Evolutionary conservation across 2,113 vertebrate genomes (phyloP).

Genomic region (Chionodraco myersi): DNA sequence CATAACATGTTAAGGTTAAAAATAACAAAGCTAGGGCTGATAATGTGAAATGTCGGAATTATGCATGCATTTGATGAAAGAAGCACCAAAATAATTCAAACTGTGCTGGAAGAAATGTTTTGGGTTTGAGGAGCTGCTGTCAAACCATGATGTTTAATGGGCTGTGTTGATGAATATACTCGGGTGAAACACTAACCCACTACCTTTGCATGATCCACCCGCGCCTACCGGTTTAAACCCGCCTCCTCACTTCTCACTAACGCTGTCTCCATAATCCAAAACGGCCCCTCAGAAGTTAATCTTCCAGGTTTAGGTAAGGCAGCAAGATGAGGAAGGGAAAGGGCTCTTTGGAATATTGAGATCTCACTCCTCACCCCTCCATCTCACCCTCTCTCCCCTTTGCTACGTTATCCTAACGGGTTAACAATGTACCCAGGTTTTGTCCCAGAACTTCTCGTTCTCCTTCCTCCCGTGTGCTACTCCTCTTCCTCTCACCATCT

Average conservation of each 20-base stretch:
- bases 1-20: not conserved
- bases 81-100: conserved; percentile 5
- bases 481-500: conserved; percentile 80
- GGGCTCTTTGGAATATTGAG: conserved; percentile 65
- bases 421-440: conserved; percentile 39
- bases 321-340: not conserved
- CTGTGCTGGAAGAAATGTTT: conserved; percentile 28
- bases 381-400: conserved; percentile 17
- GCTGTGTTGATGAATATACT: conserved; percentile 69
- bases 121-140: conserved; percentile 43
- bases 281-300: conserved; percentile 8
- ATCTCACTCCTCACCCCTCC: conserved; percentile 28
- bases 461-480: conserved; percentile 32
- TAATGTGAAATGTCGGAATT: not conserved
- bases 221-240: not conserved
- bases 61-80: conserved; percentile 47
- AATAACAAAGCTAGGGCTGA: not conserved
- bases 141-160: conserved; percentile 28
- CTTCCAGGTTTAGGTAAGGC: not conserved
- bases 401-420: conserved; percentile 26
- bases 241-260: conserved; percentile 28
- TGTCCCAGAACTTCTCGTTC: conserved; percentile 43
- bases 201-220: conserved; percentile 45
- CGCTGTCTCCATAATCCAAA: conserved; percentile 64
- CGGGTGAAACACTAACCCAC: conserved; percentile 44